Base-by-base conservation (phyloP, 2,113 vertebrate genomes). In the Copsychus sechellarum region DNA sequence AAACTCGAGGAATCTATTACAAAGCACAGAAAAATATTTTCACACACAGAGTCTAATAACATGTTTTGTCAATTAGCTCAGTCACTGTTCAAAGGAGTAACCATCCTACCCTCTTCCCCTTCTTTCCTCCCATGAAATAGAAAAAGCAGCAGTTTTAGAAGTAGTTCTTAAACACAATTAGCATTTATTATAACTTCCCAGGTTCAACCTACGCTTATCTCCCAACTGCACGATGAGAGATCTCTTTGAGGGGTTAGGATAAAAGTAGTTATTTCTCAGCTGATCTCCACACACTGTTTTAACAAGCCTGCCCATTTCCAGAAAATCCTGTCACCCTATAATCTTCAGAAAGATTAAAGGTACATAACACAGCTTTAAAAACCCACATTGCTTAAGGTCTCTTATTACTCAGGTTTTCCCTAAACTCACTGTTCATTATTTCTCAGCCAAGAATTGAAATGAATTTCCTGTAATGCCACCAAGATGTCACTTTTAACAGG, bases 121-220 rank as follows among this genome's bases (percentile, higher is more conserved):
- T 82, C 83, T 45, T 82, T 70, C 91, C 96, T 95, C 78, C 91
- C 90, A 91, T 93, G 93, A 86, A 91, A 95, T 42, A 92, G 94
- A 60, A 74, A 94, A 97, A 95, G 86, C 88, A 93, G 81, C 93
- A 91, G 93, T 94, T 98, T 97, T 57, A 93, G 95, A 91, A 93
- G 93, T 64, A 91, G 93, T 96, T 97, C 96, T 97, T 80, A 86
- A 91, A 71, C 92, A 93, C 91, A 93, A 97, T 95, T 78, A 42
- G 91, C 95, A 97, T 97, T 97, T 97, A 93, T 97, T 94, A 95
- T 96, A 97, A 97, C 77, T 93, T 97, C 95, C 94, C 86, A 94
- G 97, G 96, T 96, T 93, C 96, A 98, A 97, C 95, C 96, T 87
- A 91, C 81, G 95, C 96, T 98, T 97, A 97, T 95, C 95, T 96